phyloP scores from a whole-genome alignment of 1,140 invertebrate genomes.

The Drosophila parvula region DNA sequence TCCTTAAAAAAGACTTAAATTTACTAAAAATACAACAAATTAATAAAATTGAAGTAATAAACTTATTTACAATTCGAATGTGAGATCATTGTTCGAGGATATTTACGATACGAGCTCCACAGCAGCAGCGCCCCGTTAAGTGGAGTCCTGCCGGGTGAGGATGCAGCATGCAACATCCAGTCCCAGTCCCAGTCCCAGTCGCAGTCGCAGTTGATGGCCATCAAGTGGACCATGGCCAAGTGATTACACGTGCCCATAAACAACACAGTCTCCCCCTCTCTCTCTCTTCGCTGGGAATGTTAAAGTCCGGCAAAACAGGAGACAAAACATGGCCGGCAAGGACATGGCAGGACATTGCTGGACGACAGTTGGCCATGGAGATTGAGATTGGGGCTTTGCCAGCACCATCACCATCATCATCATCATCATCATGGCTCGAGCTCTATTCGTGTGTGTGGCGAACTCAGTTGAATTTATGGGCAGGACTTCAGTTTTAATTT shows the following conservation, averaged over 20 bases:
- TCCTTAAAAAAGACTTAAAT: background rate
- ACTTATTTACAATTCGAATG: conserved; percentile 7
- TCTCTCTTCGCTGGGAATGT: conserved; percentile 27
- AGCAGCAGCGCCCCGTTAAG: background rate
- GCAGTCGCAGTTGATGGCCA: conserved; percentile 45
- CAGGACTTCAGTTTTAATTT: conserved; percentile 76
- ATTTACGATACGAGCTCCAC: conserved; percentile 7
- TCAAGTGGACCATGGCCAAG: conserved; percentile 71
- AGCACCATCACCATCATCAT: conserved; percentile 33
- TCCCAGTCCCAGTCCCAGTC: background rate
- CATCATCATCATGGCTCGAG: conserved; percentile 4
- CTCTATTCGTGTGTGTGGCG: conserved; percentile 7
- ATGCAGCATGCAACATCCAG: conserved; percentile 12
- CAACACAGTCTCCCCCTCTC: conserved; percentile 41
- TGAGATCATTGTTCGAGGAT: conserved; percentile 3
- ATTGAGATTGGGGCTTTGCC: conserved; percentile 29
- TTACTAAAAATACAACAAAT: background rate
- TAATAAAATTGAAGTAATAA: background rate
- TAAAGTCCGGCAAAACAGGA: conserved; percentile 44
- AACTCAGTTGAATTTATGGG: conserved; percentile 57
- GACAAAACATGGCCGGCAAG: conserved; percentile 41
- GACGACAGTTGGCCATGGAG: conserved; percentile 2
- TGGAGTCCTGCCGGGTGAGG: conserved; percentile 7
- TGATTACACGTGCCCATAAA: conserved; percentile 76
- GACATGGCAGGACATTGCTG: conserved; percentile 2